A percentile compares a stretch with the other conserved stretches of the same genome.
Evolutionary conservation across 2,888 invertebrate genomes (phyloP).

Genomic region (Callyntrura guangdongensis): DNA sequence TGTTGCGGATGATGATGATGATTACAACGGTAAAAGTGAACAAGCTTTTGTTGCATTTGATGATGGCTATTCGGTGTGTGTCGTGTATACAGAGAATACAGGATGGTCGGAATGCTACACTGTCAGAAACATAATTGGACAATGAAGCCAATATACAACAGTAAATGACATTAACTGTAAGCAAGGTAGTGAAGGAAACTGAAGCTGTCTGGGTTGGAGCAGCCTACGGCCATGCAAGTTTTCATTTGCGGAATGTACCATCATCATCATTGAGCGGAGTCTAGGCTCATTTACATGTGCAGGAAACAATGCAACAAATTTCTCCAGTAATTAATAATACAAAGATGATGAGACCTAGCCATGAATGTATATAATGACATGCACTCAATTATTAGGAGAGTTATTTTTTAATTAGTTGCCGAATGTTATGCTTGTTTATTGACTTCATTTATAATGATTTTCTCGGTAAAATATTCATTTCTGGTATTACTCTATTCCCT

Average conservation of each 20-base stretch:
- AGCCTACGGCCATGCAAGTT: neutral
- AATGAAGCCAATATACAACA: conserved; percentile 35
- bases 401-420: conserved; percentile 44
- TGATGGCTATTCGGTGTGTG: neutral
- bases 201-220: neutral
- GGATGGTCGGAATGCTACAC: neutral
- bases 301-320: conserved; percentile 10
- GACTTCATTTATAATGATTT: conserved; percentile 17
- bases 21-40: neutral
- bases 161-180: conserved; percentile 27
- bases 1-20: neutral
- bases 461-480: neutral
- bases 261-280: neutral
- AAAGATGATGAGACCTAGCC: neutral
- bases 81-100: neutral
- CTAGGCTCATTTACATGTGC: neutral
- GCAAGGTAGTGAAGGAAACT: neutral
- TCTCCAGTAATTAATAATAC: conserved; percentile 2
- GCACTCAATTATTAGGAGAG: no score
- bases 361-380: neutral
- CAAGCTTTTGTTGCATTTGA: neutral
- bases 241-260: neutral
- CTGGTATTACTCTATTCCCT: no score
- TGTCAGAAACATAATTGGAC: conserved; percentile 23
- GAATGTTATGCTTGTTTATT: neutral